Percentiles rank a stretch among this genome's conserved stretches.
These are phyloP conservation scores for Coregonus ussuriensis DNA, from an alignment of 2,797 vertebrate genomes.

Conservation along the genomic window DNA sequence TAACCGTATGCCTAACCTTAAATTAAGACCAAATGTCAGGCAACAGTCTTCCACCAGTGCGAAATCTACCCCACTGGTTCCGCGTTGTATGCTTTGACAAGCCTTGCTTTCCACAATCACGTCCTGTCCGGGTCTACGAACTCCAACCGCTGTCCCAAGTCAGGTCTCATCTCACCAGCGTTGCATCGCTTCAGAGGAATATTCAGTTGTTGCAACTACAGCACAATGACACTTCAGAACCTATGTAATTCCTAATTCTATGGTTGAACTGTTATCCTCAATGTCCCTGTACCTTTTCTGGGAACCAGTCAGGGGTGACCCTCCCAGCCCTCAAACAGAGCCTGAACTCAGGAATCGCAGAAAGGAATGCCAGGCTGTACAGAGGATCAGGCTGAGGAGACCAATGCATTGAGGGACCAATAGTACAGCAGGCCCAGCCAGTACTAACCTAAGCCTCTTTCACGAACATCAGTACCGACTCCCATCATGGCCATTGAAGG, in stretches of 20 bases:
- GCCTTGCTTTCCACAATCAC: slow-evolving; percentile 40
- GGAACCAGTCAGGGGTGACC: slow-evolving; percentile 49
- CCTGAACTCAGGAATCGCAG: slow-evolving; percentile 60
- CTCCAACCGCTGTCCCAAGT: slow-evolving; percentile 6
- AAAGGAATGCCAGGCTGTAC: slow-evolving; percentile 64
- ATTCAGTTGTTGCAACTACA: slow-evolving; percentile 81
- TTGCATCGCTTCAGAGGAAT: slow-evolving; percentile 71
- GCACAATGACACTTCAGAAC: slow-evolving; percentile 77
- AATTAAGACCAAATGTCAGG: slow-evolving; percentile 58
- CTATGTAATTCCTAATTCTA: slow-evolving; percentile 45
- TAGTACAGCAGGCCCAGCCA: background rate
- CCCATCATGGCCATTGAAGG: background rate
- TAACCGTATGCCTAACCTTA: background rate
- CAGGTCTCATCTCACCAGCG: slow-evolving; percentile 34
- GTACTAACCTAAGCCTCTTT: background rate
- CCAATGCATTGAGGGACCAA: slow-evolving; percentile 51
- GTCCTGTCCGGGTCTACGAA: slow-evolving; percentile 30
- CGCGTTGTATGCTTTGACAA: slow-evolving; percentile 62
- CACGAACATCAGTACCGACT: background rate
- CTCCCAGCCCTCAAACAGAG: slow-evolving; percentile 79
- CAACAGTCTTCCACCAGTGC: slow-evolving; percentile 69
- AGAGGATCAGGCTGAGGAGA: slow-evolving; percentile 72
- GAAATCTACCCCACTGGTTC: slow-evolving; percentile 74
- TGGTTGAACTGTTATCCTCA: no score
- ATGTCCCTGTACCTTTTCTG: slow-evolving; percentile 28